phyloP scores from a whole-genome alignment of 2,888 invertebrate species.

The Drosophila acutilabella region DNA sequence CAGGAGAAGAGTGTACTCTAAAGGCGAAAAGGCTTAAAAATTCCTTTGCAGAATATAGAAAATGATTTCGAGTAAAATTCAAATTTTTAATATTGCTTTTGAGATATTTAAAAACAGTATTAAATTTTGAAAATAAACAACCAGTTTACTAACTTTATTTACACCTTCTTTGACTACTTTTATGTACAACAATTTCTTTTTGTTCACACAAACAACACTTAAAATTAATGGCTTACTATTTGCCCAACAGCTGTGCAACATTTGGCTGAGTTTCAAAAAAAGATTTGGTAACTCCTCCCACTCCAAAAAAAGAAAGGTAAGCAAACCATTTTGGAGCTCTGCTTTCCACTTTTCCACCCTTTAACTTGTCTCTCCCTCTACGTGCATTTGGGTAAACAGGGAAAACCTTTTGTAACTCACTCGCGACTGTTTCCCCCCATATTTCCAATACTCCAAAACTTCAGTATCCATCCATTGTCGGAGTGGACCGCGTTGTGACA shows the following conservation, averaged over 20 bases:
- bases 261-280: constrained; percentile 51
- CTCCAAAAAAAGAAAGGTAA: constrained; percentile 29
- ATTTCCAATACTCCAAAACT: not conserved
- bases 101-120: not conserved
- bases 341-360: not conserved
- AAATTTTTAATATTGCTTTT: not conserved
- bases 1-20: not conserved
- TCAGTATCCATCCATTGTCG: constrained; percentile 34
- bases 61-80: not conserved
- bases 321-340: constrained; percentile 35
- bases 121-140: not conserved
- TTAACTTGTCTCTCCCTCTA: not conserved
- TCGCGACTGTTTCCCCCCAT: constrained; percentile 51
- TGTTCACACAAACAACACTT: constrained; percentile 55
- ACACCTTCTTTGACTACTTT: not conserved
- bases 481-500: constrained; percentile 61
- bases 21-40: too few relatives aligned
- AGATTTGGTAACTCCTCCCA: constrained; percentile 35
- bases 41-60: too few relatives aligned
- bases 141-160: not conserved
- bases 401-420: constrained; percentile 74
- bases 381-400: constrained; percentile 80
- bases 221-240: constrained; percentile 74
- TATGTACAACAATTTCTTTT: not conserved
- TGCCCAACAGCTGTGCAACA: constrained; percentile 72